Percentiles rank a stretch among this genome's conserved stretches.
Evolutionary conservation across 1,140 invertebrate species (phyloP).

Genomic region (Pristionchus pacificus): DNA sequence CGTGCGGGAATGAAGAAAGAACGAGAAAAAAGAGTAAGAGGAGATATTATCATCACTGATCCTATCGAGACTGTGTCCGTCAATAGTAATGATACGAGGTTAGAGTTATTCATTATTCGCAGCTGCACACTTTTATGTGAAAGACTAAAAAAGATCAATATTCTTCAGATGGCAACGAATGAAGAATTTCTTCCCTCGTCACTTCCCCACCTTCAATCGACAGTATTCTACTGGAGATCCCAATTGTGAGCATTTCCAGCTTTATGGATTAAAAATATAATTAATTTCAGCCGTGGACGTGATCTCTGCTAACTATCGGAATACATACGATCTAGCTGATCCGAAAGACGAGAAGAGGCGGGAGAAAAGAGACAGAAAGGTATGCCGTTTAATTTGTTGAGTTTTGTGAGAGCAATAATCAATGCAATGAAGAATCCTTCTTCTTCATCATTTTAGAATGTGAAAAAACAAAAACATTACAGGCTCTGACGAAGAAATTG

Average conservation of each 20-base stretch:
- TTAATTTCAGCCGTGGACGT: constrained; percentile 27
- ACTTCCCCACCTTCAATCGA: constrained; percentile 5
- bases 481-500: constrained; percentile 20
- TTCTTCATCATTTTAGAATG: no score
- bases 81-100: background rate
- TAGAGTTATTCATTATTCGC: background rate
- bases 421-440: no score
- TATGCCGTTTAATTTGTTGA: background rate
- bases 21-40: background rate
- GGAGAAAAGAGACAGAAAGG: constrained; percentile 29
- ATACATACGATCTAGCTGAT: constrained; percentile 30
- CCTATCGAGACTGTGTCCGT: background rate
- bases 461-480: background rate
- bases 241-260: constrained; percentile 1
- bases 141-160: background rate
- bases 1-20: background rate
- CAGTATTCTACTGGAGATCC: constrained; percentile 7
- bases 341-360: constrained; percentile 18
- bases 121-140: background rate
- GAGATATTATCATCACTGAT: background rate
- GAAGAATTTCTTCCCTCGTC: background rate
- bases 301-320: constrained; percentile 26
- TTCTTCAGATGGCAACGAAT: constrained; percentile 13
- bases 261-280: constrained; percentile 2
- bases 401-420: no score